Conservation (phyloP, 2,113 vertebrate species). For the Orcinus orca region DNA sequence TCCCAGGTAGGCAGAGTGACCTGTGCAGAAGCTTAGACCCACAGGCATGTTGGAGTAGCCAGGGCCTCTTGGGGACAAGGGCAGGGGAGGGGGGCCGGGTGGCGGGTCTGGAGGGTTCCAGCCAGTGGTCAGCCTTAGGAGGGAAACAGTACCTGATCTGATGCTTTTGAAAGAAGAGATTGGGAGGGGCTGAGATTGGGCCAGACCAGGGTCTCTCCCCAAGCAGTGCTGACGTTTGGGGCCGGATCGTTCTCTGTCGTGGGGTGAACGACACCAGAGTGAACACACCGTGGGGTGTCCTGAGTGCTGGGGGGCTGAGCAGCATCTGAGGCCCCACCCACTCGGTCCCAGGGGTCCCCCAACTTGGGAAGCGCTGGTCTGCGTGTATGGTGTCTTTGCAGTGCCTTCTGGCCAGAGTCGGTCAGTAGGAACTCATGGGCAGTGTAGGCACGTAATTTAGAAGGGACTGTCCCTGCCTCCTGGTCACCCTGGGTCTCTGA, state of each 20-base stretch:
- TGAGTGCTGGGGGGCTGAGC: not conserved
- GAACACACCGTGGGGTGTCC: not conserved
- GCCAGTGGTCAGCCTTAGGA: not conserved
- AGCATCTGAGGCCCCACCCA: not conserved
- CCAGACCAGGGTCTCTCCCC: not conserved
- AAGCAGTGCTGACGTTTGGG: not conserved
- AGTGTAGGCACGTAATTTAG: not conserved
- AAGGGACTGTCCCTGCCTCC: not conserved
- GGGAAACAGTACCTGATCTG: not conserved
- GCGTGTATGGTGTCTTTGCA: not conserved
- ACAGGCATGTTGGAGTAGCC: not conserved
- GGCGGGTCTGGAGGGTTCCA: too few species aligned
- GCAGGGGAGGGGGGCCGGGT: not conserved
- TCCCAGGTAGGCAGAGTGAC: not conserved
- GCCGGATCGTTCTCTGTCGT: rapidly evolving
- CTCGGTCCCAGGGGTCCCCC: not conserved
- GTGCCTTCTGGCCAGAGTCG: not conserved
- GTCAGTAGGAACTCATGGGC: not conserved
- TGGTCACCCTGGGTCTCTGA: not conserved
- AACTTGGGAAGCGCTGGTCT: not conserved
- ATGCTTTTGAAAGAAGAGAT: not conserved
- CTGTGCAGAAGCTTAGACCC: not conserved
- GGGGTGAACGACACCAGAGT: too few species aligned
- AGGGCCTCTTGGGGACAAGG: not conserved
- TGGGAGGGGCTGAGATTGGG: not conserved